These are phyloP conservation scores for Heteromormyrus szaboi DNA, from an alignment of 2,797 vertebrate species.

Conservation along the genomic window DNA sequence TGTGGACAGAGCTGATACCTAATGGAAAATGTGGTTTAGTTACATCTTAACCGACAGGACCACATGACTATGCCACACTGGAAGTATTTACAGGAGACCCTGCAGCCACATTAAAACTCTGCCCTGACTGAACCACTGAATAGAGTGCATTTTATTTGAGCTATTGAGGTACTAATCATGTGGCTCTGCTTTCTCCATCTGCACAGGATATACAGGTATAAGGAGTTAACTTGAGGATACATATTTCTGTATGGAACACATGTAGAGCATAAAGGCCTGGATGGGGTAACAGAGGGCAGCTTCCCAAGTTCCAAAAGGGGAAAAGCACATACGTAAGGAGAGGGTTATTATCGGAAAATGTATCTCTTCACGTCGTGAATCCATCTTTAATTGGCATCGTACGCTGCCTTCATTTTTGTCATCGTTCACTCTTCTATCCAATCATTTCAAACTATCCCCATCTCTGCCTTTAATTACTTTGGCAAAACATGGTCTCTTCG, in stretches of 20 bases:
- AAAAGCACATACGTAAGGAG: not conserved
- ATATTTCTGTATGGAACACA: not conserved
- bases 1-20: not conserved
- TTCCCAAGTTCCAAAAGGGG: not conserved
- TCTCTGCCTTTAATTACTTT: constrained; percentile 16
- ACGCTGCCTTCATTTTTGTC: constrained; percentile 11
- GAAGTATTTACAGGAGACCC: not conserved
- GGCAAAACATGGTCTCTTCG: constrained; percentile 21
- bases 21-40: not conserved
- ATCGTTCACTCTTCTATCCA: constrained; percentile 30
- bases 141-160: not conserved
- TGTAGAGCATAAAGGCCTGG: not conserved
- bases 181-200: not conserved
- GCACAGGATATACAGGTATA: not conserved
- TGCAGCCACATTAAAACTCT: not conserved
- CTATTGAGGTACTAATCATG: not conserved
- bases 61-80: not conserved
- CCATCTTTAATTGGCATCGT: not conserved
- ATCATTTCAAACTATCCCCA: constrained; percentile 11
- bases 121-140: not conserved
- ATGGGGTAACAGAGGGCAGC: not conserved
- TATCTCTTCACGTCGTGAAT: not conserved
- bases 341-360: not conserved
- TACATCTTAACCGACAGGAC: not conserved
- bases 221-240: not conserved